phyloP scores from a whole-genome alignment of 2,797 vertebrate genomes.

The Lates japonicus region DNA sequence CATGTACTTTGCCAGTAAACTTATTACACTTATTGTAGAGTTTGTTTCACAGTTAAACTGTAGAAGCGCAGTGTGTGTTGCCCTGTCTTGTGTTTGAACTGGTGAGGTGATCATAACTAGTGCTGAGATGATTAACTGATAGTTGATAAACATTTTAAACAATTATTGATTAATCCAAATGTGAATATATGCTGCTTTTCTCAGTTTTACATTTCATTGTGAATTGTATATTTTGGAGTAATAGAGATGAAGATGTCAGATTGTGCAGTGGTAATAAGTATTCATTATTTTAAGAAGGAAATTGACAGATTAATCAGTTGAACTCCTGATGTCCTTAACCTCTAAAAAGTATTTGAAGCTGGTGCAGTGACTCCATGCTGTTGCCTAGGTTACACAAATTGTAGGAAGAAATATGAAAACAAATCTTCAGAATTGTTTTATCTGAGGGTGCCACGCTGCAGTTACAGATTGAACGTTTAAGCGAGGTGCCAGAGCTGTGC shows the following conservation, averaged over 20 bases:
- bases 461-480: constrained; percentile 25
- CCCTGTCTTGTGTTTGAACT: not conserved
- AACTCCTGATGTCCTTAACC: not conserved
- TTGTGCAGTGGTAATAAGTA: not conserved
- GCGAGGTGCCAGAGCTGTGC: constrained; percentile 4
- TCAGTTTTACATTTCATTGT: not conserved
- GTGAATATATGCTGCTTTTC: not conserved
- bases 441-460: constrained; percentile 29
- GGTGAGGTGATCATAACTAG: not conserved
- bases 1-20: not conserved
- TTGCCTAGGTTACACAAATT: constrained; percentile 15
- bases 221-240: not conserved
- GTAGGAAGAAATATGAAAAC: constrained; percentile 23
- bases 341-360: not conserved
- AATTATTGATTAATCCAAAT: not conserved
- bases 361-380: not conserved
- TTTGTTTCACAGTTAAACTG: not conserved
- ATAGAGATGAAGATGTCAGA: not conserved
- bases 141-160: not conserved
- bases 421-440: constrained; percentile 15
- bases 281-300: not conserved
- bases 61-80: not conserved
- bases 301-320: not conserved
- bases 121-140: not conserved
- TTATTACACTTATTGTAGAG: not conserved